Evolutionary conservation across 35 echinoderm and acorn worm genomes (phyloP), one percentile per base, ranked within the genome.

Genomic region (Acanthaster planci): DNA sequence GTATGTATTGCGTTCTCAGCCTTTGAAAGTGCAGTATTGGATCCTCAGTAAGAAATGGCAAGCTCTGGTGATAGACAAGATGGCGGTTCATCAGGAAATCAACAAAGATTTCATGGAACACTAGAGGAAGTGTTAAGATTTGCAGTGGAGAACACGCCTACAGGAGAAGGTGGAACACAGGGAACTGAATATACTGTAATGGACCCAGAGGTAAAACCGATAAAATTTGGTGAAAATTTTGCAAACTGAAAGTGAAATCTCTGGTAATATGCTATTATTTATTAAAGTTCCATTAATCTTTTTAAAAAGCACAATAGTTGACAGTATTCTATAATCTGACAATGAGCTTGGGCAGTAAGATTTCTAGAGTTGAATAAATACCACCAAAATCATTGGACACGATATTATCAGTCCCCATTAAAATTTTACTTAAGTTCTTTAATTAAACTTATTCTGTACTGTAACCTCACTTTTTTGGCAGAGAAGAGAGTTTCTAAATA

Each of bases 401-500:
- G n/a, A n/a, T n/a, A n/a, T n/a, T n/a, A n/a, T n/a, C n/a, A n/a
- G n/a, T n/a, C n/a, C n/a, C n/a, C n/a, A n/a, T n/a, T n/a, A n/a
- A n/a, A n/a, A n/a, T n/a, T n/a, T n/a, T n/a, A n/a, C n/a, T n/a
- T n/a, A n/a, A n/a, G n/a, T n/a, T n/a, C n/a, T n/a, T n/a, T n/a
- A n/a, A n/a, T n/a, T n/a, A n/a, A n/a, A n/a, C n/a, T n/a, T n/a
- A n/a, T n/a, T n/a, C n/a, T 34, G 1, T 30, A 68, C 29, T 68
- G 22, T 1, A 2, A 0, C 22, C 29, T 68, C 32, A 34, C 22
- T 68, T 68, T 12, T 27, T 2, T 31, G 21, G 2, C 84, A 97
- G 95, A 93, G 84, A 64, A 83, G 52, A 40, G 80, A 90, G 52
- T 97, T 84, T 52, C 60, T 97, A 17, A 52, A 58, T 34, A 76